Evolutionary conservation across 2,113 vertebrate species (phyloP).

Genomic region (Burhinus bistriatus): DNA sequence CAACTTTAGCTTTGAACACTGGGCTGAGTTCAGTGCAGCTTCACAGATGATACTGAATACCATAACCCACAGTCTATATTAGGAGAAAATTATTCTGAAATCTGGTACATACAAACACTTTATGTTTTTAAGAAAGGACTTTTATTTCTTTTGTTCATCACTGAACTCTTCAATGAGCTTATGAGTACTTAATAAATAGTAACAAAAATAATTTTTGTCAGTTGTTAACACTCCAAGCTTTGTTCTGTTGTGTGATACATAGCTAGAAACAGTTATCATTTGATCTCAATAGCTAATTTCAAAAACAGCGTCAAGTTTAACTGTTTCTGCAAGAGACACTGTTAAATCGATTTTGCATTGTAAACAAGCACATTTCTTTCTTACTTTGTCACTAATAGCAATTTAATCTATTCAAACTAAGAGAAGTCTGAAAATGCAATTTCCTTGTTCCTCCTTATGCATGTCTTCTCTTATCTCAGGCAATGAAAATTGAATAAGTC

Average conservation of each 20-base stretch:
- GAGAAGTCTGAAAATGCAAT: neutral
- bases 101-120: neutral
- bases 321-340: neutral
- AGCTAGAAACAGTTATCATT: neutral
- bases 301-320: neutral
- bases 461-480: neutral
- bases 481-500: neutral
- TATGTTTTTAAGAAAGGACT: neutral
- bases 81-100: neutral
- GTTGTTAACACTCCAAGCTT: accelerated
- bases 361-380: neutral
- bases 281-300: neutral
- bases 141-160: neutral
- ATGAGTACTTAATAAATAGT: neutral
- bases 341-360: neutral
- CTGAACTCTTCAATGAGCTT: neutral
- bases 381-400: neutral
- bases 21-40: neutral
- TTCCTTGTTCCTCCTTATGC: neutral
- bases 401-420: neutral
- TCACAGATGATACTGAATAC: neutral
- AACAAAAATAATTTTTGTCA: neutral
- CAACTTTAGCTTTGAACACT: neutral
- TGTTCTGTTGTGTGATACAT: neutral
- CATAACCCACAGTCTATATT: neutral